Percentiles rank a stretch among this genome's conserved stretches.
Evolutionary conservation across 2,888 invertebrate genomes (phyloP).

Genomic region (Acronicta alni): DNA sequence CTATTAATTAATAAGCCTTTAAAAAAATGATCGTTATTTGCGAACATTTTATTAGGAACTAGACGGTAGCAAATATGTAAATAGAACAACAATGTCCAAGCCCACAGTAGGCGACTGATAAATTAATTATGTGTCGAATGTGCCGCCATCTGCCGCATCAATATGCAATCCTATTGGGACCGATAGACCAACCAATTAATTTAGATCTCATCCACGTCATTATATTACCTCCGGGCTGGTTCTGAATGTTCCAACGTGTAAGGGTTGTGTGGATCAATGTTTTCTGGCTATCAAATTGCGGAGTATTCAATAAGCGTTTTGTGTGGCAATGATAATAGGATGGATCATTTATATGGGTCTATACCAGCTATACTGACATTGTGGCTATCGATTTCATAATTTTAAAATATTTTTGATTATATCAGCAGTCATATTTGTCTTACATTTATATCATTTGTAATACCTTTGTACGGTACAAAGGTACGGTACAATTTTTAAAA

Average conservation of each 20-base stretch:
- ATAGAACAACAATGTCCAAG: constrained; percentile 58
- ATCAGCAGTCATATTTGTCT: too few relatives aligned
- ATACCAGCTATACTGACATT: constrained; percentile 26
- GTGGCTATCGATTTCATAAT: too few relatives aligned
- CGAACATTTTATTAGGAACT: constrained; percentile 9
- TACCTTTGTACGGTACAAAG: too few relatives aligned
- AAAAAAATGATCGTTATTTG: background rate
- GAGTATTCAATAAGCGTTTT: constrained; percentile 56
- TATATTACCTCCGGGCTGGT: constrained; percentile 40
- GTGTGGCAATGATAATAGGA: constrained; percentile 49
- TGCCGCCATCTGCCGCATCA: constrained; percentile 85
- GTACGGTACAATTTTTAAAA: too few relatives aligned
- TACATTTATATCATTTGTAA: too few relatives aligned
- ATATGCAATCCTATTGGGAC: constrained; percentile 85
- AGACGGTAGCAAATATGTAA: constrained; percentile 39
- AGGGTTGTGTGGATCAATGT: constrained; percentile 34
- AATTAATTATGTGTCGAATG: constrained; percentile 86
- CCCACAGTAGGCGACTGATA: constrained; percentile 70
- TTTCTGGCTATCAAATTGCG: constrained; percentile 48
- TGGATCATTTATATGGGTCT: constrained; percentile 46
- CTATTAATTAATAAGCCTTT: too few relatives aligned
- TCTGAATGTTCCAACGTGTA: constrained; percentile 28
- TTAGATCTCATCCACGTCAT: constrained; percentile 61
- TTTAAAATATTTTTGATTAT: too few relatives aligned
- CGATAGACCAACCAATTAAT: constrained; percentile 65